These are phyloP conservation scores for Nothocercus nigrocapillus DNA, from an alignment of 2,113 vertebrate species.

Conservation along the genomic window DNA sequence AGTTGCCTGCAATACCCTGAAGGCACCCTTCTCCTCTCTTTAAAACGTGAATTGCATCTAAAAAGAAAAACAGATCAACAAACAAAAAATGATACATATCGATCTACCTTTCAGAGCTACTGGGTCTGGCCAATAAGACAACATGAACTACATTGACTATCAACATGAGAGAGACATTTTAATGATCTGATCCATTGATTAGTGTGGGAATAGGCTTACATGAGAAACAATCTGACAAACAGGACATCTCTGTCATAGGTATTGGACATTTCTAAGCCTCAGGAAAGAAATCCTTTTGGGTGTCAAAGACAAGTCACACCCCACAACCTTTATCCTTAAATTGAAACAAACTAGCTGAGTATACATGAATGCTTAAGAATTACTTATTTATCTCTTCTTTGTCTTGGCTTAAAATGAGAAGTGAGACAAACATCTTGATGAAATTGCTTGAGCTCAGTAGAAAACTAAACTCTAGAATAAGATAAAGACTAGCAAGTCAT, in stretches of 20 bases:
- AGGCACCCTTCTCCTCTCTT: background rate
- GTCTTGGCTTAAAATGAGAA: background rate
- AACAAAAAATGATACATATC: background rate
- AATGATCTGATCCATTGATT: background rate
- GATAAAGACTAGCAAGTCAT: background rate
- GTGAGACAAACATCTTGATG: background rate
- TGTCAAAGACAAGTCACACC: background rate
- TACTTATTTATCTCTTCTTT: background rate
- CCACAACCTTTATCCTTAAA: background rate
- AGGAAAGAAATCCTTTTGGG: background rate
- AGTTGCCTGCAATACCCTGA: background rate
- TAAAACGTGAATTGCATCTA: background rate
- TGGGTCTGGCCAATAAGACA: background rate
- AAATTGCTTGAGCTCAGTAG: background rate
- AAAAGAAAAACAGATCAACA: background rate
- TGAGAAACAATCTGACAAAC: background rate
- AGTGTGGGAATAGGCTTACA: background rate
- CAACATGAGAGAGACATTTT: background rate
- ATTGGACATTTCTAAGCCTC: background rate
- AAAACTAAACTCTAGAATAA: background rate
- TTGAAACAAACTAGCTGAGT: background rate
- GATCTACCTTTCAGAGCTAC: background rate
- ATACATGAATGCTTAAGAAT: background rate
- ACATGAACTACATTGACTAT: background rate
- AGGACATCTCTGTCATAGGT: background rate